Evolutionary conservation across 2,797 vertebrate genomes (phyloP), one percentile per base, ranked within the genome.

Genomic region (Enoplosus armatus): DNA sequence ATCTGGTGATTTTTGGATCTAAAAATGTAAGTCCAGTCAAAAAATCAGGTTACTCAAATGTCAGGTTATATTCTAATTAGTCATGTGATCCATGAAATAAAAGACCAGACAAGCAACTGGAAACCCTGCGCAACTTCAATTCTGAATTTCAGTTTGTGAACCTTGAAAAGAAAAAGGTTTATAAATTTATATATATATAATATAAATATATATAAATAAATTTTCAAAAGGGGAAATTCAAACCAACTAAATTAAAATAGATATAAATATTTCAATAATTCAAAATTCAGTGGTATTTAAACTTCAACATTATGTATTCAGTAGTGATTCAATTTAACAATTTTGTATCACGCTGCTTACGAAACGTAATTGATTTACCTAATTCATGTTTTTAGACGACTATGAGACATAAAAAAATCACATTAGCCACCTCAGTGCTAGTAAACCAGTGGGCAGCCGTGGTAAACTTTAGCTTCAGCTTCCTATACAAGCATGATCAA

Each of bases 381-480:
- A n/a, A n/a, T n/a, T n/a, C n/a, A n/a, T n/a, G n/a, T n/a, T n/a
- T 60, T 43, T 20, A 60, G 12, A 16, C 3, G 4, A 15, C 3
- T 5, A 14, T 51, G 35, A 72, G 24, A 48, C 6, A 31, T 10
- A n/a, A 10, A 51, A 54, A 71, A 22, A 39, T 26, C 2, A 4
- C 26, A 51, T 43, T 22, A 69, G 50, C 39, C n/a, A 27, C 48
- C 27, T 51, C 15, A n/a, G 27, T 68, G 33, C 55, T 14, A 15
- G 47, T 10, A 35, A 55, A 74, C n/a, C 15, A 22, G n/a, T 18
- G 6, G 3, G 22, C 12, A 6, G 41, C 37, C 4, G 2, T 12
- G 18, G 10, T 43, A 53, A 54, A 66, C 24, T 47, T 79, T 31
- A 9, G 47, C 45, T 8, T 60, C 47, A 64, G 27, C 39, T 63